Evolutionary conservation across 1,140 invertebrate species (phyloP), one percentile per base, ranked within the genome.

Genomic region (Zaprionus ornatus): DNA sequence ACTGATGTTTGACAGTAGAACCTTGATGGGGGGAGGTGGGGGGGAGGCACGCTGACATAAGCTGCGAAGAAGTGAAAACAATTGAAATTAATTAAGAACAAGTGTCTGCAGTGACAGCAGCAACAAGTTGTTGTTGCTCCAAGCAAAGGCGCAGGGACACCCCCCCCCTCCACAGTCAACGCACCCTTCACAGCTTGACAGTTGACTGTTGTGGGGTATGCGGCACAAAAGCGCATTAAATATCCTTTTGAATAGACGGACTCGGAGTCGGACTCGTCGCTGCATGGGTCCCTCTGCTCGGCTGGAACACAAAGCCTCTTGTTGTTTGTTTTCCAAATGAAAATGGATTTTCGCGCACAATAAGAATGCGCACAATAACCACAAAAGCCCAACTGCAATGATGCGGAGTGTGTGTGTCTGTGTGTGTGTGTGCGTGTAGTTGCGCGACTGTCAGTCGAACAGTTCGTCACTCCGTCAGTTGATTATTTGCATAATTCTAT

Each of bases 281-380:
- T 21, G 50, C 56, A 12, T 29, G 50, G 62, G 54, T 54, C 57
- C 35, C 48, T n/a, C 48, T n/a, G 40, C 40, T 9, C 52, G 65
- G 60, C 68, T 64, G 21, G 32, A 50, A 29, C 60, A 81, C 70
- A 87, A 74, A 78, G 70, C 66, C 67, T 50, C 67, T 71, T 88
- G 84, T 79, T 87, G 82, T 76, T 77, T 29, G 45, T 32, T 25
- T 88, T 87, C 77, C 77, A 80, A 82, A 80, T 88, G 77, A 70
- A 87, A 88, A 88, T 83, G 74, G 80, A 80, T 80, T 83, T 86
- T 80, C 67, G 77, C 67, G 84, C 84, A 83, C 84, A 81, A 86
- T 80, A 80, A 57, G 65, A 45, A 37, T 62, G 50, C 54, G 17
- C 62, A 74, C 81, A 78, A 77, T 40, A 59, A 21, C 57, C 23